Base-by-base conservation (phyloP, 2,797 vertebrate genomes). In the Tokudaia tokunoshimensis region DNA sequence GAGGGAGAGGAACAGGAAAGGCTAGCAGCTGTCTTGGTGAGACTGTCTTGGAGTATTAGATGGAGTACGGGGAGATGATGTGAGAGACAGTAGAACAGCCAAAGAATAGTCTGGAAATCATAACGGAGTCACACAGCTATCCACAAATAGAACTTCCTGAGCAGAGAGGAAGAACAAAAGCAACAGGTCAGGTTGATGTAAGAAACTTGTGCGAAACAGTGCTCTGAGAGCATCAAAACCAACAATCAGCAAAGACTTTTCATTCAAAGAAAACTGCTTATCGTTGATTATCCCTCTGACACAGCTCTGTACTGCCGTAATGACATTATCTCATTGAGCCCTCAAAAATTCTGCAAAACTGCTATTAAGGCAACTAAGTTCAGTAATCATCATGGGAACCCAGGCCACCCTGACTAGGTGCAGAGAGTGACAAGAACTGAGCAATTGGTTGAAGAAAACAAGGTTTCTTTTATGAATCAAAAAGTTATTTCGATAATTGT, bases 201-300 rank as follows among this genome's bases (percentile, higher is more conserved):
- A 82, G 72, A 91, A 80, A 7, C 22, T 41, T 41, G 41, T 15
- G 10, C 52, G 82, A 90, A 70, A 81, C 6, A 19, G 7, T 63
- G n/a, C 74, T 92, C 26, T 10, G 55, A 86, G 57, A 89, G 1
- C 10, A 41, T 47, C 67, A 70, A 91, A 94, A 86, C 55, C 63
- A 55, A 24, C 8, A 47, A n/a, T 63, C 65, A 85, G 52, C 12
- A 55, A 89, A 94, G 87, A 47, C 59, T 59, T 84, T n/a, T 83
- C 57, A 63, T 84, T 86, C 63, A 89, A 91, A 75, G 47, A 55
- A 96, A 91, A 78, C 3, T 76, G 10, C 63, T 29, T 83, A 79
- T 89, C 29, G 7, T 50, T 41, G 14, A 37, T 17, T 55, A 26
- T 93, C 75, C 50, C 34, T 52, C 63, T 4, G 13, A 15, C 47